Conservation (phyloP, 2,113 vertebrate genomes). For the Calypte anna region DNA sequence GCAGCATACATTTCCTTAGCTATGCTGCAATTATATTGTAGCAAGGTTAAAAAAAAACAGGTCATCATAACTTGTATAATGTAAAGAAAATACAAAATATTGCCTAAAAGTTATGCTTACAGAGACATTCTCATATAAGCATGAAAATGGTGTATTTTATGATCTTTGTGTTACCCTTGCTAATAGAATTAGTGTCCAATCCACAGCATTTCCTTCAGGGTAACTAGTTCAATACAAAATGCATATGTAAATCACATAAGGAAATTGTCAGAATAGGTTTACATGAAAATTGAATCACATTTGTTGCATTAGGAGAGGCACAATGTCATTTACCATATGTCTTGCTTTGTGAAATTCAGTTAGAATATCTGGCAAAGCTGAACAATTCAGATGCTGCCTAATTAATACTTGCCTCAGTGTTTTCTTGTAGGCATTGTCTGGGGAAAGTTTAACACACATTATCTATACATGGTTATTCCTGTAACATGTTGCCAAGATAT, state of each 20-base stretch:
- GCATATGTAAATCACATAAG: conserved; percentile 20
- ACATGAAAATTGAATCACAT: conserved; percentile 7
- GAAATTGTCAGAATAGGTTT: conserved; percentile 41
- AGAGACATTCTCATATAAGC: background rate
- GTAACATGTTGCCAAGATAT: background rate
- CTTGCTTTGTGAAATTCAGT: conserved; percentile 18
- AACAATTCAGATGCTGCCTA: background rate
- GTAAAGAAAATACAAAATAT: background rate
- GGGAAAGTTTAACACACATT: background rate
- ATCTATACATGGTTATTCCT: background rate
- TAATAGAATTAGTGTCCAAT: background rate
- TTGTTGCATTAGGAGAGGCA: conserved; percentile 8
- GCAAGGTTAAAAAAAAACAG: background rate
- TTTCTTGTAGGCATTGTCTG: background rate
- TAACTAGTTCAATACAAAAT: conserved; percentile 14
- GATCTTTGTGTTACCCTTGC: background rate
- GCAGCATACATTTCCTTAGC: background rate
- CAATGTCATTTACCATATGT: conserved; percentile 24
- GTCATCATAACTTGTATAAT: background rate
- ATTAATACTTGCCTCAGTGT: background rate
- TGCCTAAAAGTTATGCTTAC: background rate
- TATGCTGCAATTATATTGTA: background rate
- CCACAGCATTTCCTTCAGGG: background rate
- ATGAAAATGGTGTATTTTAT: background rate
- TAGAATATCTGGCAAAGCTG: conserved; percentile 1